phyloP scores from a whole-genome alignment of 2,113 vertebrate species.

The Copsychus sechellarum region DNA sequence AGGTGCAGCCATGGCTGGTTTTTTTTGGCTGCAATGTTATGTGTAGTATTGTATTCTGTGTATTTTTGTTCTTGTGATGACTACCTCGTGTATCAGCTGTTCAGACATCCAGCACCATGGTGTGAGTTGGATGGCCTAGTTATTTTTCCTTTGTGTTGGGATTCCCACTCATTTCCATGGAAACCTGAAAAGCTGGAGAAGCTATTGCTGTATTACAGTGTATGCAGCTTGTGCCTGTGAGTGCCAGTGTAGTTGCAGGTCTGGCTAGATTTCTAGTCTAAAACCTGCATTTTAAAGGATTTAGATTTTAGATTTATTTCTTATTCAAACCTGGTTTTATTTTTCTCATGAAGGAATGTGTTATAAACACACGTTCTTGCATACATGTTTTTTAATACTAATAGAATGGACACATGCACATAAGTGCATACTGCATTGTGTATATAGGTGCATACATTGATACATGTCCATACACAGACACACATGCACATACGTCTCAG shows the following conservation, averaged over 20 bases:
- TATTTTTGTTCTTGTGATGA: not conserved
- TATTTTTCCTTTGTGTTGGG: conserved; percentile 39
- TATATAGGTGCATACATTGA: not conserved
- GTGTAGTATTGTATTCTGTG: not conserved
- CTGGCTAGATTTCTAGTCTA: not conserved
- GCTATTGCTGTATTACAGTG: not conserved
- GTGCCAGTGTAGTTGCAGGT: not conserved
- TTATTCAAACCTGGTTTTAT: not conserved
- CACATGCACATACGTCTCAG: not conserved
- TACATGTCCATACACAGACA: not conserved
- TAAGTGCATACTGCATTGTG: not conserved
- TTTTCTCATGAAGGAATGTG: not conserved
- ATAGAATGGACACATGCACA: fast-evolving
- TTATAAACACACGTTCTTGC: not conserved
- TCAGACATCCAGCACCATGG: conserved; percentile 17
- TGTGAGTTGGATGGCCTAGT: conserved; percentile 53
- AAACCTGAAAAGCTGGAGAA: conserved; percentile 34
- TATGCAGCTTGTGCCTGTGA: not conserved
- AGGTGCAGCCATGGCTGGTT: not conserved
- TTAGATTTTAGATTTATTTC: not conserved
- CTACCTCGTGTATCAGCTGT: not conserved
- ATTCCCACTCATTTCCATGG: conserved; percentile 60
- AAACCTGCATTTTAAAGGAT: not conserved
- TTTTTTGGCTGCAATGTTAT: not conserved
- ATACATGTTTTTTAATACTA: not conserved